Base-by-base conservation (phyloP, 2,888 invertebrate species). In the Papilio protenor region DNA sequence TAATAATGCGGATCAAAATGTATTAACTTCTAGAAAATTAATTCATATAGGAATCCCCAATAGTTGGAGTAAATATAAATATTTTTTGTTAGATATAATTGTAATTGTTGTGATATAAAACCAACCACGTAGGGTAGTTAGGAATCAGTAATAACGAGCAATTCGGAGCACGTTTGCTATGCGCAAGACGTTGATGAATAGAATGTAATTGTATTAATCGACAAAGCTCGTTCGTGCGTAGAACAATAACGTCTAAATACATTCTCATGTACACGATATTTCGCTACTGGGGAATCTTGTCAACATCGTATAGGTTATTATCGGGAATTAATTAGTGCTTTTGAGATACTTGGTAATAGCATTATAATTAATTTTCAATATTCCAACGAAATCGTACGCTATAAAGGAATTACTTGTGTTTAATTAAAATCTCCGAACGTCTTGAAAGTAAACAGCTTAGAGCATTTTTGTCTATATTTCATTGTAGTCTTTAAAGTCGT, bases 151-250 rank as follows among this genome's bases (percentile, higher is more conserved):
- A 61, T 61, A 61, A 74, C 66, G 61, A 55, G 55, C 23, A 61
- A 72, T 76, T 61, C 49, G 33, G 33, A 76, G 33, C 72, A 49
- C 74, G 61, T 74, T 64, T 74, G 74, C 66, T n/a, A 74, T 49
- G 72, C 61, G 27, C 49, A 76, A 76, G 71, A 76, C 76, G 72
- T 61, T 72, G 72, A 76, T 72, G 71, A 76, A 76, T 76, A 76
- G 72, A 72, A 27, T 49, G 45, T 59, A 76, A 76, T 76, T 76
- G 59, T 61, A 76, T 76, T 76, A 76, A 76, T 72, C 76, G 61
- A 76, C 76, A 72, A 76, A 72, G 76, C 76, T 61, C 61, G 72
- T 61, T 76, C 71, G 71, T 72, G 76, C 72, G 76, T 64, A 61
- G 47, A 70, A 72, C 72, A 72, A 76, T 72, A 72, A 72, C 76